Conservation (phyloP, 1,140 invertebrate species). For the Antheraea pernyi region DNA sequence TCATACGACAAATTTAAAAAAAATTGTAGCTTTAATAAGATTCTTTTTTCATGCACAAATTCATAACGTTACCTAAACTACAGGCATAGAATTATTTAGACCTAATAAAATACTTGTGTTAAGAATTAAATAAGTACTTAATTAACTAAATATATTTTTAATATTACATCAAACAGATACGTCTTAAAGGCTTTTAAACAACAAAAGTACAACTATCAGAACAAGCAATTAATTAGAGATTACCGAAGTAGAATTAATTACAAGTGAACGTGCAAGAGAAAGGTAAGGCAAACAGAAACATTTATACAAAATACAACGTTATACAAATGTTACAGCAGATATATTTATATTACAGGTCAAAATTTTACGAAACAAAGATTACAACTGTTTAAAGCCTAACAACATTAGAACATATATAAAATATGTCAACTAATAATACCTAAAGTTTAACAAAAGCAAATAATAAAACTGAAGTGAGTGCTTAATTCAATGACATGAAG, state of each 20-base stretch:
- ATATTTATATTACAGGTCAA: not conserved
- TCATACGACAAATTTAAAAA: too few species aligned
- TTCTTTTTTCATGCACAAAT: not conserved
- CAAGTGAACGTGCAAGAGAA: not conserved
- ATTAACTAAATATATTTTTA: not conserved
- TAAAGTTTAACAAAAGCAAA: slow-evolving; percentile 39
- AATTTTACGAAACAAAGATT: not conserved
- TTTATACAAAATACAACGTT: not conserved
- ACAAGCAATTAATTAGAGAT: not conserved
- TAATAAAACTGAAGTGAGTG: slow-evolving; percentile 61
- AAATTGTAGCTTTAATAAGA: not conserved
- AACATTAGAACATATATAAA: not conserved
- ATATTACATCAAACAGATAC: not conserved
- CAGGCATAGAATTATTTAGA: not conserved
- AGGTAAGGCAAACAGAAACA: not conserved
- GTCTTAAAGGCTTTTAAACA: not conserved
- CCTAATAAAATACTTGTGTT: not conserved
- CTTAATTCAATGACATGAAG: slow-evolving; percentile 68
- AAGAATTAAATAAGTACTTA: not conserved
- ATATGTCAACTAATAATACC: not conserved
- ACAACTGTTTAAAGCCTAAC: not conserved
- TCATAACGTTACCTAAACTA: not conserved
- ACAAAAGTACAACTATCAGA: not conserved
- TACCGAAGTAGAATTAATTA: not conserved
- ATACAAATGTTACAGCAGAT: not conserved